Percentiles rank a stretch among this genome's conserved stretches.
These are phyloP conservation scores for Trachops cirrhosus DNA, from an alignment of 2,797 vertebrate species.

Conservation along the genomic window DNA sequence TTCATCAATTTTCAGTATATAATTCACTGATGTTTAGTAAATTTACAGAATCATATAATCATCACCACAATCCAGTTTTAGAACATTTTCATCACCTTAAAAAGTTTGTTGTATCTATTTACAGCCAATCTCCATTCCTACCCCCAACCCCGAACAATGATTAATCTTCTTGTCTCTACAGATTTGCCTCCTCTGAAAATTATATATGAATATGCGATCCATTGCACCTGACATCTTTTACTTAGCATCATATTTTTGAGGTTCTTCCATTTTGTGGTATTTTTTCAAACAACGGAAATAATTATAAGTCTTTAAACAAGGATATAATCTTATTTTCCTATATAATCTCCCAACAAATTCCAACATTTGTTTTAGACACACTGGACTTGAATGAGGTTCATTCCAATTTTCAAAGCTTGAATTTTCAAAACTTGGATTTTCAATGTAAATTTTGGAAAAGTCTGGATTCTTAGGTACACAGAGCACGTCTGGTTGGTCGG, in stretches of 20 bases:
- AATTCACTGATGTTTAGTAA: not conserved
- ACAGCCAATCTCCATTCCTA: not conserved
- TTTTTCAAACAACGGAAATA: not conserved
- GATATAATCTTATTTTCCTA: slow-evolving; percentile 4
- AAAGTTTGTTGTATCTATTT: not conserved
- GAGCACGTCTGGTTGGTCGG: not conserved
- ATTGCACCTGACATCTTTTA: not conserved
- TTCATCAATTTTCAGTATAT: not conserved
- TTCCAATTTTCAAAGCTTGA: not conserved
- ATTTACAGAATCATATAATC: not conserved
- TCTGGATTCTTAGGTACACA: not conserved
- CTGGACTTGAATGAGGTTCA: not conserved
- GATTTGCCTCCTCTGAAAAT: not conserved
- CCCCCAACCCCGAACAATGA: not conserved
- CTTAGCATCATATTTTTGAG: not conserved
- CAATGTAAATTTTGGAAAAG: not conserved
- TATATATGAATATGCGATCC: not conserved
- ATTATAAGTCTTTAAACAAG: slow-evolving; percentile 1
- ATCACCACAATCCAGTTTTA: not conserved
- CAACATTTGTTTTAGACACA: not conserved
- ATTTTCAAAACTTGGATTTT: not conserved
- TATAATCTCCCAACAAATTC: not conserved
- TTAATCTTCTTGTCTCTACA: not conserved
- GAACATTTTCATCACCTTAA: not conserved
- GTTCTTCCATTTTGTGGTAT: not conserved